Evolutionary conservation across 2,797 vertebrate species (phyloP), one percentile per base, ranked within the genome.

Genomic region (Mormyrus proboscirostris): DNA sequence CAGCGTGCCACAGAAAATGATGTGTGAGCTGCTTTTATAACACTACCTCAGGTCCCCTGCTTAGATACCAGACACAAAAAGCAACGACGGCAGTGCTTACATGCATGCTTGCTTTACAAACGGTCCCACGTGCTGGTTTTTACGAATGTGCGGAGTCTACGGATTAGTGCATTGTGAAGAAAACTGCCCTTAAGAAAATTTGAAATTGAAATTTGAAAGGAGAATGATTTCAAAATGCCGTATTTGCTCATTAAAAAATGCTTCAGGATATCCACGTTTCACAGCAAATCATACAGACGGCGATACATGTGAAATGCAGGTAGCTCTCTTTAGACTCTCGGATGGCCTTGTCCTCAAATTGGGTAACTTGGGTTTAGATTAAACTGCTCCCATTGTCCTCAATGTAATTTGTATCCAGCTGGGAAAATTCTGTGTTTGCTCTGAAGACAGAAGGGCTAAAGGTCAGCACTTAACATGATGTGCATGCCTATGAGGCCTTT

Each of bases 381-480:
- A n/a, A 83, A 47, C 44, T 83, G 38, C 9, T 83, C 79, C 8
- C 7, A 83, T 22, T 83, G 38, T 83, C 47, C 22, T 83, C 41
- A 83, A 49, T 44, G 9, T 55, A 51, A 89, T 62, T 62, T 59
- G 79, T 41, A 84, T 47, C 4, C 2, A 59, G 55, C 57, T 22
- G 16, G 16, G 19, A 62, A 84, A 59, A 85, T 10, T 12, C 49
- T 19, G 19, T 88, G 22, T 85, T 85, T 85, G 47, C 82, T 47
- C 82, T 65, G 29, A 44, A 25, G 25, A 9, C 41, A 73, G 25
- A 3, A 55, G 47, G 19, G 38, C 85, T 69, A 92, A 92, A 92
- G 92, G 91, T 93, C 91, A 91, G 19, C 9, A 57, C 90, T 91
- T 89, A 89, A 86, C 86, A 89, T 91, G 59, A 86, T 82, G 44